Evolutionary conservation across 2,888 invertebrate genomes (phyloP).

Genomic region (Ennomos quercinarius): DNA sequence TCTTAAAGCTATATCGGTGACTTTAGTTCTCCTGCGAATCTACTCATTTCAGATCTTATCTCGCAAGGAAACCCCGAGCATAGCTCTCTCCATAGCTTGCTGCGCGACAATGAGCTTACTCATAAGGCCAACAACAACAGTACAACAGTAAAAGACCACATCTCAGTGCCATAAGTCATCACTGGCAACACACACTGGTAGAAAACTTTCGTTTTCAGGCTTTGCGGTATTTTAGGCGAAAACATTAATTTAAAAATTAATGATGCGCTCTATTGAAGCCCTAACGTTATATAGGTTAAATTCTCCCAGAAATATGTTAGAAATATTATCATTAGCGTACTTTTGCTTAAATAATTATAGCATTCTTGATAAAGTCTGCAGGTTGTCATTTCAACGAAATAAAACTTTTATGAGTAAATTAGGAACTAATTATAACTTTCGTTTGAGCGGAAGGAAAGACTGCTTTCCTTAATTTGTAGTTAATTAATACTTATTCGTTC

Average conservation of each 20-base stretch:
- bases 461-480: conserved; percentile 43
- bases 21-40: no score
- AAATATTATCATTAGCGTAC: conserved; percentile 30
- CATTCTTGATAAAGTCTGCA: conserved; percentile 42
- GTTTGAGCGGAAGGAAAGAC: conserved; percentile 53
- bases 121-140: no score
- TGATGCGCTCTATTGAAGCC: conserved; percentile 16
- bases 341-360: conserved; percentile 41
- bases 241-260: conserved; percentile 2
- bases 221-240: no score
- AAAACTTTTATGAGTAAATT: conserved; percentile 58
- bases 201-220: no score
- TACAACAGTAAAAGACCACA: background rate
- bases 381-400: conserved; percentile 37
- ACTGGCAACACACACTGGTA: no score
- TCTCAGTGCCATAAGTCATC: no score
- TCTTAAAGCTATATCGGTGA: no score
- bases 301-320: background rate
- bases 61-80: no score
- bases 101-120: no score
- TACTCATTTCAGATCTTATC: no score
- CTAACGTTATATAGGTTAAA: conserved; percentile 9
- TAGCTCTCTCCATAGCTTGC: no score
- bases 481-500: conserved; percentile 5
- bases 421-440: conserved; percentile 61